Base-by-base conservation (phyloP, 1,140 invertebrate genomes). In the Macrobrachium nipponense region DNA sequence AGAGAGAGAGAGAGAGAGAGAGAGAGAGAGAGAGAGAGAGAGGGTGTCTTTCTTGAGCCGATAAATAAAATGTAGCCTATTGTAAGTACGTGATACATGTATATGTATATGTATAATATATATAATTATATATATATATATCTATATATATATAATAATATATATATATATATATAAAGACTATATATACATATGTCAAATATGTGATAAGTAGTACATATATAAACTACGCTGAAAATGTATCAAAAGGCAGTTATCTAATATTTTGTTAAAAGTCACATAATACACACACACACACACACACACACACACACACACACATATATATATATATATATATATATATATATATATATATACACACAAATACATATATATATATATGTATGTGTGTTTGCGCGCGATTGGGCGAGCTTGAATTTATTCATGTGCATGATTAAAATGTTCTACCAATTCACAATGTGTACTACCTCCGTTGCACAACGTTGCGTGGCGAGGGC, bases 41-140 rank as follows among this genome's bases (percentile, higher is more conserved):
- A 36, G 27, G 4, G 27, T 1, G 27, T 36, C 1, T n/a, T n/a
- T 36, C 27, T 36, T 36, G 27, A 36, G 27, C 27, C 4, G 27
- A 36, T 36, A 17, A 5, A 17, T 36, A 36, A 36, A 36, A 36
- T 4, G 27, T 36, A 36, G 27, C 27, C 27, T 36, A 36, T 2
- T 36, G 27, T 4, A 36, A 36, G 1, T 36, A 36, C 4, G 27
- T 36, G 27, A 66, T 66, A 66, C 15, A 66, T 66, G 12, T 8
- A 66, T 8, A 66, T 8, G 12, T 66, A 66, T 66, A 66, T 66
- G 12, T 66, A 27, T 66, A 4, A 66, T 66, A 66, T 66, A 66
- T 66, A 66, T 66, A 66, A 7, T 7, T 66, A 66, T 66, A 66
- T 14, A 66, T 66, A 66, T 66, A 66, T 66, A 66, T 66, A 66